Conservation (phyloP, 2,888 invertebrate genomes). For the Drosophila pseudotalamancana region DNA sequence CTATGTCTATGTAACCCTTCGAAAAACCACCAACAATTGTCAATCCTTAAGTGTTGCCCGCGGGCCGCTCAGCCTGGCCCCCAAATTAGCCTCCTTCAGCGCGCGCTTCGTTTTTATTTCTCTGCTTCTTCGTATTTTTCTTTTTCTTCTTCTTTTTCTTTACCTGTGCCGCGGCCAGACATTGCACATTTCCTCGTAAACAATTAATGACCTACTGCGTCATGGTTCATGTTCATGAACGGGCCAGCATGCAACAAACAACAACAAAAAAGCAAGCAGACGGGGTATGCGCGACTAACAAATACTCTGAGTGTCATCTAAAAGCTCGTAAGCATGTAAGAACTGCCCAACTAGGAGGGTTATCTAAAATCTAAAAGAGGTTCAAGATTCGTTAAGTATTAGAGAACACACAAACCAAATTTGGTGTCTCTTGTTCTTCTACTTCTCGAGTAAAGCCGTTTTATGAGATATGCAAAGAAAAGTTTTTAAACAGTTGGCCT, state of each 20-base stretch:
- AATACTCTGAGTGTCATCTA: neutral
- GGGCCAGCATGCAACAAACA: neutral
- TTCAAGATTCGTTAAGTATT: no score
- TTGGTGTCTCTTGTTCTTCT: neutral
- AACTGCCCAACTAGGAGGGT: no score
- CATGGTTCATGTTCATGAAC: constrained; percentile 54
- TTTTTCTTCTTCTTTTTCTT: neutral
- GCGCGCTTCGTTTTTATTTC: neutral
- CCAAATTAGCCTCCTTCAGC: constrained; percentile 37
- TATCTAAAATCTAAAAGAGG: no score
- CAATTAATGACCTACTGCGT: constrained; percentile 78
- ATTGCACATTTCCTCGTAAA: constrained; percentile 51
- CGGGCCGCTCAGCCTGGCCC: constrained; percentile 17
- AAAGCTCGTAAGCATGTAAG: no score
- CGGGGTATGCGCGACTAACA: neutral
- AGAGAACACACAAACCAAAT: neutral
- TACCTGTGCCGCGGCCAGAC: constrained; percentile 29
- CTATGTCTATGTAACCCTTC: no score
- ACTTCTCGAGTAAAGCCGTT: neutral
- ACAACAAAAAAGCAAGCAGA: constrained; percentile 1
- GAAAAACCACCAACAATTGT: constrained; percentile 31
- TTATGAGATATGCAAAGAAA: no score
- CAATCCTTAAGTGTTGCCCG: constrained; percentile 31
- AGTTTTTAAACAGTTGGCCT: no score
- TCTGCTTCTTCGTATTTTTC: neutral